Base-by-base conservation (phyloP, 2,888 invertebrate genomes). In the Lasioglossum zephyrum region DNA sequence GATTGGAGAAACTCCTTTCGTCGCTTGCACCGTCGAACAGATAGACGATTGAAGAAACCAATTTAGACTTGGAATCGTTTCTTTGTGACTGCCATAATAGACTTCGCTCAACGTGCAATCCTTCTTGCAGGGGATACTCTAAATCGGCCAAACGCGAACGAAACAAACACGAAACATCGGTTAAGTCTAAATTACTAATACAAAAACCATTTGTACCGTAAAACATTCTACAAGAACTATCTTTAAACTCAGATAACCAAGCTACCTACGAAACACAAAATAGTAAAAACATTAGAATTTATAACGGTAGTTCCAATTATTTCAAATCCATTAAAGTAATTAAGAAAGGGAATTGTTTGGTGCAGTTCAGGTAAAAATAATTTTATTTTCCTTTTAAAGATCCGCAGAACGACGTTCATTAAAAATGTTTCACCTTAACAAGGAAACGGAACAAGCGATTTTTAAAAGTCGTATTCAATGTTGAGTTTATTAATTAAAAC, bases 21-120 rank as follows among this genome's bases (percentile, higher is more conserved):
- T 66, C 72, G 70, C 72, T 82, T 53, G 78, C 57, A 73, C 78
- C 74, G 80, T 74, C 75, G 81, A 87, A 85, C 82, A 66, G 75
- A 89, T 88, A 76, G 75, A 83, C 89, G 77, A 89, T 85, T 76
- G 75, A 83, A 87, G 85, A 83, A 85, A 85, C 85, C 85, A 89
- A 89, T 89, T 89, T 85, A 89, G 87, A 82, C 72, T 69, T 74
- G 80, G n/a, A 72, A 69, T 79, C 82, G 79, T 87, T 72, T 75
- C 78, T 75, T 75, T 84, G 77, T 72, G 79, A 49, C 13, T 63
- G 69, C 66, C 47, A n/a, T 73, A 81, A 87, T 88, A 41, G 78
- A 53, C 57, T 49, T 41, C 41, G 82, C 69, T 73, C 16, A 36
- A 39, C 57, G 73, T 49, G 66, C 22, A 63, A 63, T 63, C 26